Base-by-base conservation (phyloP, 2,797 vertebrate species). In the Lophius americanus region DNA sequence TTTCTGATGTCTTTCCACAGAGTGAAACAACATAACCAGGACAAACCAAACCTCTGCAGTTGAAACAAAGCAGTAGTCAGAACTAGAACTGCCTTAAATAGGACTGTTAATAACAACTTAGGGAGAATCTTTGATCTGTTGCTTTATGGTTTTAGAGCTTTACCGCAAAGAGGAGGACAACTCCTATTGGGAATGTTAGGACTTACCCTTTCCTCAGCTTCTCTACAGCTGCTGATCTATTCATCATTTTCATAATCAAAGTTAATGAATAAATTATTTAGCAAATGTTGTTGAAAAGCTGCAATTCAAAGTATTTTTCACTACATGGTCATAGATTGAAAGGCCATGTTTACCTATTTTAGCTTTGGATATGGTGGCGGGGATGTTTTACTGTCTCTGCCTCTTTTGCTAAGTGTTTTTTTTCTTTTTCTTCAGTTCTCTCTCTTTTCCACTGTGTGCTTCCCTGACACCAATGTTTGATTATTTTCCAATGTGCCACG, bases 401-500 rank as follows among this genome's bases (percentile, higher is more conserved):
- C 38, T 3, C 9, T 44, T 60, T 7, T 36, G 13, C 51, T 35
- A 12, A 32, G 13, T 36, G 9, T 33, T n/a, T 38, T 6, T n/a
- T 5, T 14, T 10, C 38, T 3, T 3, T 37, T 48, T 3, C n/a
- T 2, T n/a, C 32, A 55, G 12, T 13, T 47, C 44, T 2, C 14
- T 64, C 39, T 63, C 14, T 61, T 70, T 65, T 52, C 7, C 63
- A 65, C 12, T 55, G 11, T 12, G 35, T 55, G n/a, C 62, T 78
- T 63, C 49, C 35, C 57, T 37, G 38, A 67, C 58, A 65, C 39
- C 23, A 50, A 13, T 56, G 55, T 63, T 52, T 82, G 70, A 77
- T 64, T 78, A 69, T 81, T 88, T 87, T 78, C 81, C 83, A 79
- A 64, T 81, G 68, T 89, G 91, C 91, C 91, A 90, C 86, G 89